Evolutionary conservation across 1,140 invertebrate species (phyloP).

Genomic region (Thaumatotibia leucotreta): DNA sequence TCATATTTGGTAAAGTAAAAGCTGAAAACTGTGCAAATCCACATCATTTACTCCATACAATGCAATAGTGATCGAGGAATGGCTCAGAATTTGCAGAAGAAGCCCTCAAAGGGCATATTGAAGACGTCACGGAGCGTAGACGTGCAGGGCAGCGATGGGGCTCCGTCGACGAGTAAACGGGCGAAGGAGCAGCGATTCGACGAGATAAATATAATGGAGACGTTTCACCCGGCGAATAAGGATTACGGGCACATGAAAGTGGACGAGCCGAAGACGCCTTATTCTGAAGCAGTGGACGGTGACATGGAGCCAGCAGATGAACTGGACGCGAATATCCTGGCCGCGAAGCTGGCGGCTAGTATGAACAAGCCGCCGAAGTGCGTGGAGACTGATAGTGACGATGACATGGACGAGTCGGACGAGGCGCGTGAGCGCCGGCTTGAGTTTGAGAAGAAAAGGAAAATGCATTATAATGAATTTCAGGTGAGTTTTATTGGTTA

Average conservation of each 20-base stretch:
- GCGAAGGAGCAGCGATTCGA: conserved; percentile 95
- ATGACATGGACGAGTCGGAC: conserved; percentile 79
- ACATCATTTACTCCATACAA: conserved; percentile 28
- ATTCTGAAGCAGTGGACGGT: conserved; percentile 82
- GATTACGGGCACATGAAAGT: conserved; percentile 99
- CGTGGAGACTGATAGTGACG: conserved; percentile 76
- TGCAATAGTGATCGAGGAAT: conserved; percentile 47
- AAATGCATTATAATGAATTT: conserved; percentile 98
- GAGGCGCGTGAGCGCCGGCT: conserved; percentile 82
- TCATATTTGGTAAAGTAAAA: conserved; percentile 39
- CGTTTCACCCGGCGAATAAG: conserved; percentile 97
- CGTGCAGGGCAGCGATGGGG: conserved; percentile 40
- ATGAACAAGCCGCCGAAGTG: conserved; percentile 70
- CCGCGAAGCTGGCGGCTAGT: conserved; percentile 81
- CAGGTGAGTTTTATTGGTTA: conserved; percentile 78
- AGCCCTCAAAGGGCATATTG: conserved; percentile 93
- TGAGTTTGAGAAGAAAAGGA: conserved; percentile 93
- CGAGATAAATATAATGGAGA: conserved; percentile 99
- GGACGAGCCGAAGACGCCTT: conserved; percentile 98
- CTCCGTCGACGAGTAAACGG: conserved; percentile 76
- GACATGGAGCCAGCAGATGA: conserved; percentile 84
- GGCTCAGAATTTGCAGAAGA: conserved; percentile 79
- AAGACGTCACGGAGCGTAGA: conserved; percentile 92
- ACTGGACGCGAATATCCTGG: conserved; percentile 86
- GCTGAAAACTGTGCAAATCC: conserved; percentile 24